Conservation (phyloP, 2,797 vertebrate genomes). For the Clarias fuscus region DNA sequence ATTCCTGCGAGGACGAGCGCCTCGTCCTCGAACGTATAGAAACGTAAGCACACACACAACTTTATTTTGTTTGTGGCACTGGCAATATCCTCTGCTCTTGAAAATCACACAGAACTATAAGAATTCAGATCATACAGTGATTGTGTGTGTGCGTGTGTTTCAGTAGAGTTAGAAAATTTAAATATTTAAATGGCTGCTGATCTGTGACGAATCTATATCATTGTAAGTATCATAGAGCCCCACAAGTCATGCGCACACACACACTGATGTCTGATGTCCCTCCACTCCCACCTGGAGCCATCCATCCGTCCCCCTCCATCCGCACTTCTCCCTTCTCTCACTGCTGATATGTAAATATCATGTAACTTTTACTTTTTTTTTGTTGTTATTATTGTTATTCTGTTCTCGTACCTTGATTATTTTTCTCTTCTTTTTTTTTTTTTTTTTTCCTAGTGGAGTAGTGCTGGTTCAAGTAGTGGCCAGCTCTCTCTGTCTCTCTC, state of each 20-base stretch:
- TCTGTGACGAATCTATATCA: constrained; percentile 33
- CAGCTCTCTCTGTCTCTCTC: constrained; percentile 67
- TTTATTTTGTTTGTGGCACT: not conserved
- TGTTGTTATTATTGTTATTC: constrained; percentile 77
- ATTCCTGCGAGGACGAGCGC: not conserved
- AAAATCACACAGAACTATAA: constrained; percentile 5
- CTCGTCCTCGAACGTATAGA: not conserved
- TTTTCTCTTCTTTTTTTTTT: not conserved
- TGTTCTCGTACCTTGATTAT: constrained; percentile 73
- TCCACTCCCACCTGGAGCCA: constrained; percentile 38
- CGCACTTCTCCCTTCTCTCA: constrained; percentile 59
- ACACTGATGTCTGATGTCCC: constrained; percentile 52
- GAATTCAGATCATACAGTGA: constrained; percentile 11
- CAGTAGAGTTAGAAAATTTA: constrained; percentile 44
- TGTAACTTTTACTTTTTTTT: constrained; percentile 77
- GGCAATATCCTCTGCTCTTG: constrained; percentile 11
- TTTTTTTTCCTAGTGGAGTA: constrained; percentile 65
- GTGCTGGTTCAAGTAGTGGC: constrained; percentile 67
- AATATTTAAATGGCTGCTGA: constrained; percentile 46
- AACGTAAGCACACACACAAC: not conserved
- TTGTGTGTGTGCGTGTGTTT: constrained; percentile 27
- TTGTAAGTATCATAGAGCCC: constrained; percentile 41
- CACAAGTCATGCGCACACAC: constrained; percentile 28
- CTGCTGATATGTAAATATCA: constrained; percentile 84
- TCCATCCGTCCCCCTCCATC: constrained; percentile 31